Conservation (phyloP, 1,140 invertebrate species). For the Calephelis virginiensis region DNA sequence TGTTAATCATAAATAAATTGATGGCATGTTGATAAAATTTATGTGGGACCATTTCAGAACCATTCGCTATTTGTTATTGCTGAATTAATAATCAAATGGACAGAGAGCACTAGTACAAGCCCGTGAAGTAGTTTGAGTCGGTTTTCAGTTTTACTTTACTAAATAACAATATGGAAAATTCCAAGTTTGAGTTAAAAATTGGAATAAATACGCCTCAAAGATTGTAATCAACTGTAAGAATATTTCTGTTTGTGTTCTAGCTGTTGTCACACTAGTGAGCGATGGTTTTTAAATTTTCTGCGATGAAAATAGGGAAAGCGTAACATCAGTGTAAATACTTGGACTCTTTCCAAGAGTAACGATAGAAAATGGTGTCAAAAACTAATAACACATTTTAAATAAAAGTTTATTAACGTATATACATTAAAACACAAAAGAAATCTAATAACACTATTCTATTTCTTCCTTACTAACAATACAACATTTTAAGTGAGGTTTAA, state of each 20-base stretch:
- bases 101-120: no score
- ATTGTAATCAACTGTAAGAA: constrained; percentile 73
- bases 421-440: background rate
- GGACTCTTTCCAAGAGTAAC: constrained; percentile 64
- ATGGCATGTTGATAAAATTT: no score
- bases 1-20: no score
- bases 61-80: no score
- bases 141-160: background rate
- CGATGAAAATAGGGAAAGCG: constrained; percentile 77
- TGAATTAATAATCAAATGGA: no score
- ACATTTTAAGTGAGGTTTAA: background rate
- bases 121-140: background rate
- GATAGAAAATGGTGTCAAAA: constrained; percentile 64
- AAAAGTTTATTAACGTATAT: constrained; percentile 2
- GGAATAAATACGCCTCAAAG: constrained; percentile 30
- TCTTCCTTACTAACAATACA: background rate
- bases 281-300: constrained; percentile 76
- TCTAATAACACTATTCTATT: background rate
- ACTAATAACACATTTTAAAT: constrained; percentile 39
- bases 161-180: background rate
- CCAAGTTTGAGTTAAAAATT: background rate
- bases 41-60: no score
- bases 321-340: constrained; percentile 71
- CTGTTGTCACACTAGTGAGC: constrained; percentile 71
- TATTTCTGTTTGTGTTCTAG: constrained; percentile 74